Conservation (phyloP, 37 sponge, comb jelly and placozoan genomes). For the Agelas oroides region DNA sequence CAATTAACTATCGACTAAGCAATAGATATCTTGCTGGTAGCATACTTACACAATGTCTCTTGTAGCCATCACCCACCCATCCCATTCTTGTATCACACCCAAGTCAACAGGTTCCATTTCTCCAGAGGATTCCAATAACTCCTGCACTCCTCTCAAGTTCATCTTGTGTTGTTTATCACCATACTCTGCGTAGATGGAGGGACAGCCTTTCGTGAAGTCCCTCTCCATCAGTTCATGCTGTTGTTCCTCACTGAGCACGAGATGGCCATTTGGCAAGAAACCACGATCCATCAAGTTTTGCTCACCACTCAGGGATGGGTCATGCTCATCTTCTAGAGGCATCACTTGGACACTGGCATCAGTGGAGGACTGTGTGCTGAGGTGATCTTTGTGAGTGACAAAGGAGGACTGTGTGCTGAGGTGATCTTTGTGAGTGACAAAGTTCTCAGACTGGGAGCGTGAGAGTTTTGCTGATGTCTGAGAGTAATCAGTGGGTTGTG, state of each 20-base stretch:
- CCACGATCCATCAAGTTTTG: background rate
- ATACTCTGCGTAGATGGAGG: conserved; percentile 52
- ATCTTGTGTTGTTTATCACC: conserved; percentile 65
- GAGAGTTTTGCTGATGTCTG: conserved; percentile 26
- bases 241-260: background rate
- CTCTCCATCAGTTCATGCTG: background rate
- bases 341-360: background rate
- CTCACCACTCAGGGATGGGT: too few relatives aligned
- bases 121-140: conserved; percentile 62
- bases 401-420: conserved; percentile 46
- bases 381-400: conserved; percentile 18
- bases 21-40: background rate
- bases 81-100: conserved; percentile 69
- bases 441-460: conserved; percentile 37
- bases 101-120: conserved; percentile 68
- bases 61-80: conserved; percentile 80
- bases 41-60: conserved; percentile 71
- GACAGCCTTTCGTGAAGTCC: conserved; percentile 32
- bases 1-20: too few relatives aligned
- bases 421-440: conserved; percentile 18
- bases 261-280: background rate
- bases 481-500: background rate
- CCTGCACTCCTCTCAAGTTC: conserved; percentile 55
- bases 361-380: conserved; percentile 48
- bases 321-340: too few relatives aligned